phyloP scores from a whole-genome alignment of 2,797 vertebrate genomes.

The Aulostomus chinensis region DNA sequence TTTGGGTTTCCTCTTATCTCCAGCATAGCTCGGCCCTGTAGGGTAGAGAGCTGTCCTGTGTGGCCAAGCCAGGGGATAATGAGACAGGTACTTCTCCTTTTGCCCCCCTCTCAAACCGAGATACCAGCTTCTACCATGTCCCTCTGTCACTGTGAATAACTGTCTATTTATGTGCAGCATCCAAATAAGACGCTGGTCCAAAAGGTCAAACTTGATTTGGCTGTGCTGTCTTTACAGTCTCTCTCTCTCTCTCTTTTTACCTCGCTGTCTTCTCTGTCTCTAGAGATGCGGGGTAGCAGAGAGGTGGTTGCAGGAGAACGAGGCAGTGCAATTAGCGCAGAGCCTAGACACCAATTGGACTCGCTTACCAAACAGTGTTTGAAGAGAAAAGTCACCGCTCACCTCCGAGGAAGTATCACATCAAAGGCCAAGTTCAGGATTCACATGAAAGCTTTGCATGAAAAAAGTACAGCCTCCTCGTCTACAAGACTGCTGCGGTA shows the following conservation, averaged over 20 bases:
- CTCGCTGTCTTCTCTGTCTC: no score
- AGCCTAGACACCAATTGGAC: conserved; percentile 25
- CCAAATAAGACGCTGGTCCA: conserved; percentile 36
- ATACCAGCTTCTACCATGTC: conserved; percentile 16
- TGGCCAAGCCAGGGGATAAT: conserved; percentile 34
- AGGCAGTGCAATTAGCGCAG: conserved; percentile 48
- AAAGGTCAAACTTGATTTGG: conserved; percentile 50
- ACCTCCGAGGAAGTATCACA: not conserved
- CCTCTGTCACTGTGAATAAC: conserved; percentile 15
- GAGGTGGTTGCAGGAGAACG: conserved; percentile 39
- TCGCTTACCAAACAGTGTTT: conserved; percentile 2
- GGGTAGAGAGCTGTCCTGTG: conserved; percentile 39
- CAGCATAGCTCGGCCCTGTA: conserved; percentile 3
- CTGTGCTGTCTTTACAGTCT: conserved; percentile 24
- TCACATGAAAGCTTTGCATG: not conserved
- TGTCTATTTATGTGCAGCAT: conserved; percentile 20
- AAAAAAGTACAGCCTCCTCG: not conserved
- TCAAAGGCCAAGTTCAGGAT: not conserved
- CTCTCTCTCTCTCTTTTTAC: not conserved
- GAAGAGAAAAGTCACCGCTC: conserved; percentile 1
- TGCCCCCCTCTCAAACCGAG: conserved; percentile 22
- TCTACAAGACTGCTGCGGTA: not conserved
- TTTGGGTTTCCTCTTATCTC: conserved; percentile 46
- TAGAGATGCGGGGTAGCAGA: not conserved
- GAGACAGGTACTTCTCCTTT: conserved; percentile 38